Evolutionary conservation across 2,113 vertebrate genomes (phyloP).

Genomic region (Speoplatyrhinus poulsoni): DNA sequence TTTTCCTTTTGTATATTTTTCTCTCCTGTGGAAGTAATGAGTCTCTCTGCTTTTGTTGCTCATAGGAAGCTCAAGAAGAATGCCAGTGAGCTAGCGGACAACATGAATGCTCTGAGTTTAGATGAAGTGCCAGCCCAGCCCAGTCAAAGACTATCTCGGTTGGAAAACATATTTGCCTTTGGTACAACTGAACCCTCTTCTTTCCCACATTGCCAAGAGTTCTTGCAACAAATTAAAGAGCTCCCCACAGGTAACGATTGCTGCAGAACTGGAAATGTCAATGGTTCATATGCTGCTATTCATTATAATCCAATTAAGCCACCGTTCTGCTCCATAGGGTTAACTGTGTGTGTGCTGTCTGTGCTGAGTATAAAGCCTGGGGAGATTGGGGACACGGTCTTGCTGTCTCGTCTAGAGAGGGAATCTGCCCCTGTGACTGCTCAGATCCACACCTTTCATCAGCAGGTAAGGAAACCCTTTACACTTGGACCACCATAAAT

Average conservation of each 20-base stretch:
- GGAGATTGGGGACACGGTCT: constrained; percentile 72
- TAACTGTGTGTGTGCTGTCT: constrained; percentile 84
- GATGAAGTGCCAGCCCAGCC: constrained; percentile 43
- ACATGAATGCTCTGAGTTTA: constrained; percentile 75
- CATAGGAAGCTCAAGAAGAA: constrained; percentile 83
- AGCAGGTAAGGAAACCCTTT: constrained; percentile 70
- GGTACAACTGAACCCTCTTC: constrained; percentile 40
- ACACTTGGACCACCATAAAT: no score
- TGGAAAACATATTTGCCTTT: constrained; percentile 83
- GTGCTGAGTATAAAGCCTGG: constrained; percentile 72
- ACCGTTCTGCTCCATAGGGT: constrained; percentile 64
- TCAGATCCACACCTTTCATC: constrained; percentile 76
- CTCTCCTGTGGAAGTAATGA: background rate
- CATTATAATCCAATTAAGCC: background rate
- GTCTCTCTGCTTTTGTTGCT: background rate
- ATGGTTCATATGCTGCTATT: background rate
- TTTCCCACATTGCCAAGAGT: constrained; percentile 72
- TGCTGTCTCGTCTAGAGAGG: constrained; percentile 83
- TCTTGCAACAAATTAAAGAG: constrained; percentile 73
- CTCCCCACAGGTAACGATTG: constrained; percentile 80
- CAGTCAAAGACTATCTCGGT: constrained; percentile 57
- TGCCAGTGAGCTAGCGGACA: constrained; percentile 64
- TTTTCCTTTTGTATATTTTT: no score
- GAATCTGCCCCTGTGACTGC: constrained; percentile 76
- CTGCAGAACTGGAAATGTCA: background rate